Evolutionary conservation across 92 coral and sea anemone genomes (phyloP).

Genomic region (Zoanthus sansibaricus): DNA sequence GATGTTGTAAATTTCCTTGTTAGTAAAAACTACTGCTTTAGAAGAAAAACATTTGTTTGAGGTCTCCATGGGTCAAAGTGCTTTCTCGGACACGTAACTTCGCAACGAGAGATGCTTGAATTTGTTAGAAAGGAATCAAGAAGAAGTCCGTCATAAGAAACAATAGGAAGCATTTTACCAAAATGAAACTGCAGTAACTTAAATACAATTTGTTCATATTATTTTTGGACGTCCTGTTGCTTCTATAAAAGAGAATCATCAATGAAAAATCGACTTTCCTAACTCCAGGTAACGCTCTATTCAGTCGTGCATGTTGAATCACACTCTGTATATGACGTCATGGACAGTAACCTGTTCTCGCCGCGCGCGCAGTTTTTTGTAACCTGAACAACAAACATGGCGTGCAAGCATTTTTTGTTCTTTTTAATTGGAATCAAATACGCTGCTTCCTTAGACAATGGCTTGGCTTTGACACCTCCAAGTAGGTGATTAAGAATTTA

Average conservation of each 20-base stretch:
- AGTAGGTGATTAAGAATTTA: constrained; percentile 63
- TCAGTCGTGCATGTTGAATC: constrained; percentile 13
- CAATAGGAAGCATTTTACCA: constrained; percentile 26
- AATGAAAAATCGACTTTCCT: constrained; percentile 5
- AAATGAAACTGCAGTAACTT: constrained; percentile 30
- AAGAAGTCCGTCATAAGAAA: not conserved
- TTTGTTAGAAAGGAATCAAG: not conserved
- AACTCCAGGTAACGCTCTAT: constrained; percentile 11
- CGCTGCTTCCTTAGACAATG: constrained; percentile 75
- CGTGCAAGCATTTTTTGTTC: constrained; percentile 33
- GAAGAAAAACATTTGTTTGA: not conserved
- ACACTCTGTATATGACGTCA: constrained; percentile 10
- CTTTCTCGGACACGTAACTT: constrained; percentile 24
- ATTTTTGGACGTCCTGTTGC: constrained; percentile 12
- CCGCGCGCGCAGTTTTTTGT: not conserved
- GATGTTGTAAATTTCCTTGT: not conserved
- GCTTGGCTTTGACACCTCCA: constrained; percentile 95
- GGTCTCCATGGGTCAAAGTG: constrained; percentile 27
- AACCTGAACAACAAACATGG: constrained; percentile 15
- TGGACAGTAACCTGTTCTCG: not conserved
- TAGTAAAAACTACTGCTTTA: not conserved
- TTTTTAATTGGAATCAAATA: constrained; percentile 28
- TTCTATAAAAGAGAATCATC: not conserved
- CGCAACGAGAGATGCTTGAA: constrained; percentile 22
- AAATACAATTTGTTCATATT: constrained; percentile 25